Conservation (phyloP, 2,113 vertebrate genomes). For the Vireo altiloquus region DNA sequence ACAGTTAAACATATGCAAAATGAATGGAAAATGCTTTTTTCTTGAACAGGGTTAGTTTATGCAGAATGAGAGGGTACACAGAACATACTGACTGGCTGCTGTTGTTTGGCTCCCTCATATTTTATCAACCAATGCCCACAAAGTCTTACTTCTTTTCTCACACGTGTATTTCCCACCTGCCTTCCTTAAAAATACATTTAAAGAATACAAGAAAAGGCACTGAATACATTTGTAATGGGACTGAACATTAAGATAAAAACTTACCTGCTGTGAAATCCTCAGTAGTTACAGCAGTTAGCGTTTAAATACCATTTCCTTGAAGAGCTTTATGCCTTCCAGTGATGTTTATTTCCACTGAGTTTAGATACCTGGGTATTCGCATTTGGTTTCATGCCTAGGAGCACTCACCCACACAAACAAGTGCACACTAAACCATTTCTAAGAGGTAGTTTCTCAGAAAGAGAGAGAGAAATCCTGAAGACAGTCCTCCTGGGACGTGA, state of each 20-base stretch:
- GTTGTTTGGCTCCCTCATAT: slow-evolving; percentile 41
- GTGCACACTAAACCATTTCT: neutral
- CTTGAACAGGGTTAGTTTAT: slow-evolving; percentile 76
- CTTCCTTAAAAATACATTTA: slow-evolving; percentile 62
- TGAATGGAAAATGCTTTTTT: slow-evolving; percentile 74
- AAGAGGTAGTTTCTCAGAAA: neutral
- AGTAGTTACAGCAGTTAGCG: neutral
- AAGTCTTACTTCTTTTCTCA: slow-evolving; percentile 53
- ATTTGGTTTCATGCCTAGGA: neutral
- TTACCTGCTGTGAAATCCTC: slow-evolving; percentile 56
- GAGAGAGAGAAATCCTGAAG: neutral
- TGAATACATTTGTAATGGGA: neutral
- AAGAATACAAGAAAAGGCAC: slow-evolving; percentile 48
- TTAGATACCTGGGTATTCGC: neutral
- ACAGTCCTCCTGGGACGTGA: neutral
- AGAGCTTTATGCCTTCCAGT: slow-evolving; percentile 23
- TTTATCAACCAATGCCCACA: slow-evolving; percentile 55
- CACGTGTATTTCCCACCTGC: slow-evolving; percentile 37
- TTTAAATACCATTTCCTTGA: slow-evolving; percentile 12
- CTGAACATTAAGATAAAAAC: slow-evolving; percentile 44
- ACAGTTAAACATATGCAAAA: slow-evolving; percentile 74
- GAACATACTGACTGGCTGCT: slow-evolving; percentile 70
- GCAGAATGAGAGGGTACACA: slow-evolving; percentile 76
- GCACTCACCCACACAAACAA: neutral
- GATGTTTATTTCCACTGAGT: neutral